Evolutionary conservation across 2,797 vertebrate species (phyloP).

Genomic region (Toxotes lorentzi): DNA sequence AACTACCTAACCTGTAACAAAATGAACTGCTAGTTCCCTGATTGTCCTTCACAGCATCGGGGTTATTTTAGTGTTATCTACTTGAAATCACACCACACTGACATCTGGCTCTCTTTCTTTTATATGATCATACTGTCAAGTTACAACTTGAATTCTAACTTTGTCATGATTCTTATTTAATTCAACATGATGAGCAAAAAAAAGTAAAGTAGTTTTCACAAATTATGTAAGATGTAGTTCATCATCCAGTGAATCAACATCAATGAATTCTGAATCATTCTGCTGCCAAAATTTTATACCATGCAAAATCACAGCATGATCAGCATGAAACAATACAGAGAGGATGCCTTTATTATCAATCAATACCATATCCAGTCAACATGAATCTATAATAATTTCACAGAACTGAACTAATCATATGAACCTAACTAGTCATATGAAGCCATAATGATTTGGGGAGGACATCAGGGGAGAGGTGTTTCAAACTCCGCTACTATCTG

Average conservation of each 20-base stretch:
- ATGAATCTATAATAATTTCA: not conserved
- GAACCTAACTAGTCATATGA: not conserved
- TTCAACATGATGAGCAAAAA: not conserved
- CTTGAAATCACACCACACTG: not conserved
- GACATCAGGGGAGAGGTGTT: not conserved
- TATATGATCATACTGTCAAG: not conserved
- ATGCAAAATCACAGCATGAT: slow-evolving; percentile 1
- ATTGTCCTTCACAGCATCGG: not conserved
- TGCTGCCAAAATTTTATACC: not conserved
- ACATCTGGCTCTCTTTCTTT: not conserved
- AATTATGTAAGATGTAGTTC: too few species aligned
- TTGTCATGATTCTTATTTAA: not conserved
- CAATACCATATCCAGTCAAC: not conserved
- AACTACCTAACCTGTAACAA: not conserved
- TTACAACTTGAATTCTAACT: not conserved
- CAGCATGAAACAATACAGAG: not conserved
- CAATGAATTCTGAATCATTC: not conserved
- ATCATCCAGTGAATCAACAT: not conserved
- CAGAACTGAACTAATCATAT: not conserved
- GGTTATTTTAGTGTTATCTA: not conserved
- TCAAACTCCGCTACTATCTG: slow-evolving; percentile 2
- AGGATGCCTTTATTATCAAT: not conserved
- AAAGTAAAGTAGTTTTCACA: too few species aligned
- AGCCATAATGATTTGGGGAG: slow-evolving; percentile 4
- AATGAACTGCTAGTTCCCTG: not conserved